Percentiles rank a stretch among this genome's conserved stretches.
These are phyloP conservation scores for Vesta saturnalis DNA, from an alignment of 2,888 invertebrate genomes.

Conservation along the genomic window DNA sequence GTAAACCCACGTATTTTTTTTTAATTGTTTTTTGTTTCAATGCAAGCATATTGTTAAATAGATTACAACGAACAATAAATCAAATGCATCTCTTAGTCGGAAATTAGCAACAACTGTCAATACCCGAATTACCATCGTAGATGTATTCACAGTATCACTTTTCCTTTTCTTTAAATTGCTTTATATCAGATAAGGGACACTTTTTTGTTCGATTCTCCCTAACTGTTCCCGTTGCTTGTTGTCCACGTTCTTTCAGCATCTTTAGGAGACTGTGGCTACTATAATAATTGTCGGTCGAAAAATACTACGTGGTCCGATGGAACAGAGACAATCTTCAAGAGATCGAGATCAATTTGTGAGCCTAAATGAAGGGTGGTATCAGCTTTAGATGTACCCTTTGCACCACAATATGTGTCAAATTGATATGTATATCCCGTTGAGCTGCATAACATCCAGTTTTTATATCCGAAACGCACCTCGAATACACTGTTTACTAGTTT, in stretches of 20 bases:
- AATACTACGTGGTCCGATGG: too few relatives aligned
- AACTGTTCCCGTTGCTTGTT: constrained; percentile 3
- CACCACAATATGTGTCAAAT: constrained; percentile 13
- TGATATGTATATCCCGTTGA: not conserved
- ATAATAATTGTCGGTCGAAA: constrained; percentile 3
- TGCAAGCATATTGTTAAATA: not conserved
- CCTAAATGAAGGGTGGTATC: too few relatives aligned
- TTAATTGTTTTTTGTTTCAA: not conserved
- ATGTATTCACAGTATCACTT: not conserved
- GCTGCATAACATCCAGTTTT: too few relatives aligned
- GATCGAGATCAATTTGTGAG: too few relatives aligned
- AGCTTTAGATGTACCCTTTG: not conserved
- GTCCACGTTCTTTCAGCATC: constrained; percentile 4
- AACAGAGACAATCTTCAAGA: too few relatives aligned
- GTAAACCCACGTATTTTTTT: too few relatives aligned
- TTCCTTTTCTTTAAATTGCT: too few relatives aligned
- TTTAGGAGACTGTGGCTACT: not conserved
- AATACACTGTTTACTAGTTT: not conserved
- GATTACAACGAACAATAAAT: not conserved
- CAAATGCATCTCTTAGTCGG: not conserved
- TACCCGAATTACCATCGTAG: not conserved
- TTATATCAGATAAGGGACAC: not conserved
- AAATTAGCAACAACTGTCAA: not conserved
- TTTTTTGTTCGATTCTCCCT: not conserved
- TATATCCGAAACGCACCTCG: not conserved